These are phyloP conservation scores for Muntiacus muntjak DNA, from an alignment of 2,113 vertebrate genomes.

Conservation along the genomic window DNA sequence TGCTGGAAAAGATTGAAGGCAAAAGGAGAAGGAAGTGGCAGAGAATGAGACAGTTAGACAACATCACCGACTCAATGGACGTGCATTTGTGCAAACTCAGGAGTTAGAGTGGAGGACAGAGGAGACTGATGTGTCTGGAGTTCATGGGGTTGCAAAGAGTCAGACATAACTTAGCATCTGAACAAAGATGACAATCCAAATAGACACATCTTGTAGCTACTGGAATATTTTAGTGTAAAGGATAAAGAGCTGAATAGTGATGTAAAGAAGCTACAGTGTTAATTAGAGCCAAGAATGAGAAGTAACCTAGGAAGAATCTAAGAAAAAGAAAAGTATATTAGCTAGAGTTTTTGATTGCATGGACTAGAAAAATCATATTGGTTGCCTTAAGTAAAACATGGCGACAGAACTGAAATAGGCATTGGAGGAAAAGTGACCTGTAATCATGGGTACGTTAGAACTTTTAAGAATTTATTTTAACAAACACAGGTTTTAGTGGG, in stretches of 20 bases:
- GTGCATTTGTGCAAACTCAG: background rate
- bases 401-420: rapidly evolving
- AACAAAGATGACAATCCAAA: background rate
- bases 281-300: background rate
- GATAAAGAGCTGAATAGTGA: background rate
- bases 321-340: background rate
- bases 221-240: background rate
- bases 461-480: background rate
- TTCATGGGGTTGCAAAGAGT: background rate
- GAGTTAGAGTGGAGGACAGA: background rate
- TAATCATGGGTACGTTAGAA: background rate
- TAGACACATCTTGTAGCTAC: background rate
- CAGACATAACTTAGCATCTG: background rate
- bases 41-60: background rate
- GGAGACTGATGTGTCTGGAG: background rate
- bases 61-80: rapidly evolving
- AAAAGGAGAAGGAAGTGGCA: background rate
- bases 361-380: background rate
- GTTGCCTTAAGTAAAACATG: background rate
- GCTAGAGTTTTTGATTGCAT: background rate
- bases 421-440: background rate
- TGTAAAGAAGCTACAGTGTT: background rate
- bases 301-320: background rate
- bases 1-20: background rate
- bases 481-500: background rate